Evolutionary conservation across 1,140 invertebrate genomes (phyloP), one percentile per base, ranked within the genome.

Genomic region (Paramacrobiotus metropolitanus): DNA sequence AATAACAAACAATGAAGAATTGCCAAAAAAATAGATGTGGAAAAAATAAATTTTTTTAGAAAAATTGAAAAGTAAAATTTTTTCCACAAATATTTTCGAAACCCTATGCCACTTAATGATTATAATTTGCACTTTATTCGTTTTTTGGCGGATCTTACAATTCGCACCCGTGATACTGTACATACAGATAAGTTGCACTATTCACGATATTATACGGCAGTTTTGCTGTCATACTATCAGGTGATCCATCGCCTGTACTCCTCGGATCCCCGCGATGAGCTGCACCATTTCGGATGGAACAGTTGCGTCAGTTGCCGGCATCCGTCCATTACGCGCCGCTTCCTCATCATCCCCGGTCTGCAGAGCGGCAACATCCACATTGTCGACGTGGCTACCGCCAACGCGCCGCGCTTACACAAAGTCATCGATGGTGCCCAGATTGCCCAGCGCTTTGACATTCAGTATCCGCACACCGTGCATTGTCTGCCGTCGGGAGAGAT

Each of bases 251-350:
- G 87, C 59, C 77, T 87, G 0, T 77, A 81, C 63, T 83, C 90
- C 68, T 80, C 81, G 20, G 72, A 83, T 61, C 68, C 77, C 2
- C 84, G 82, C 1, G 87, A 97, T 69, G 92, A 97, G 72, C 70
- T 97, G 0, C 92, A 97, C 70, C 92, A 96, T 70, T 84, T 81
- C 21, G 92, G 91, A 0, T 96, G 91, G 91, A 96, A 96, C 70
- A 55, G 48, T 24, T 55, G 48, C 28, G 48, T 87, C 64, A 91
- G 87, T 73, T 94, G 89, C 71, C 76, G 82, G 48, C 4, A 55
- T 48, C 67, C 74, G 0, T 74, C 76, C 0, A 77, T 80, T 18
- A 80, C 79, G 63, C 74, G 90, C 30, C 79, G 88, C 68, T 80
- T 82, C 29, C 69, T 97, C 20, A 80, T 97, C 9, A 68, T 95